A percentile compares a stretch with the other conserved stretches of the same genome.
These are phyloP conservation scores for Solen grandis DNA, from an alignment of 1,140 invertebrate genomes.

Conservation along the genomic window DNA sequence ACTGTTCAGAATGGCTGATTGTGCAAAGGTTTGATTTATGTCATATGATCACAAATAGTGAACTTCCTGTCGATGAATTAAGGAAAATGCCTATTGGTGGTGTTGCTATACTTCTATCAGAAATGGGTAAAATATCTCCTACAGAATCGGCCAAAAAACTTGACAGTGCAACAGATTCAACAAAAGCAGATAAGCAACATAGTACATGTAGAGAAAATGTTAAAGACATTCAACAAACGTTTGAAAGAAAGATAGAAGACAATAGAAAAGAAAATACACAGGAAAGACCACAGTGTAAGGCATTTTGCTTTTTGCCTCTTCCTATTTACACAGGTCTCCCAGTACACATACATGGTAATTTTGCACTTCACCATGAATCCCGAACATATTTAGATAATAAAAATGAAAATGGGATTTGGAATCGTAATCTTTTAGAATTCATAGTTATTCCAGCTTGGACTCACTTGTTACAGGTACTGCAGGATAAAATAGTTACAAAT, in stretches of 20 bases:
- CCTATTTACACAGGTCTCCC: slow-evolving; percentile 65
- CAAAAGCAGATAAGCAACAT: not conserved
- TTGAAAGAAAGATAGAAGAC: no score
- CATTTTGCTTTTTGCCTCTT: slow-evolving; percentile 73
- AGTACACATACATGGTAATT: slow-evolving; percentile 71
- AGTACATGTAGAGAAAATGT: not conserved
- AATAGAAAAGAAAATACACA: not conserved
- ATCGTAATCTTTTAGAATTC: slow-evolving; percentile 55
- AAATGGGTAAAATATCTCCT: not conserved
- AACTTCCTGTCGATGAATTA: slow-evolving; percentile 54
- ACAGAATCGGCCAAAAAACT: not conserved
- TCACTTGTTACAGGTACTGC: slow-evolving; percentile 30
- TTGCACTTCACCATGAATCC: slow-evolving; percentile 72
- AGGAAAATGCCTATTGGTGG: slow-evolving; percentile 66
- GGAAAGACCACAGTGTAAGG: slow-evolving; percentile 1
- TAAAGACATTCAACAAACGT: no score
- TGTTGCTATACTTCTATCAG: slow-evolving; percentile 56
- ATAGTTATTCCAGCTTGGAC: slow-evolving; percentile 65
- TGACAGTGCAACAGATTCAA: not conserved
- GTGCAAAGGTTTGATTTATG: slow-evolving; percentile 53
- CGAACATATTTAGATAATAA: slow-evolving; percentile 65
- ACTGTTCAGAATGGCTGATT: slow-evolving; percentile 57
- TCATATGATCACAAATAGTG: slow-evolving; percentile 32
- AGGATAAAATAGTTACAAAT: slow-evolving; percentile 6
- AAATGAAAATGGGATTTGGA: slow-evolving; percentile 65